phyloP scores from a whole-genome alignment of 2,797 vertebrate genomes.

The Nyctalus aviator region DNA sequence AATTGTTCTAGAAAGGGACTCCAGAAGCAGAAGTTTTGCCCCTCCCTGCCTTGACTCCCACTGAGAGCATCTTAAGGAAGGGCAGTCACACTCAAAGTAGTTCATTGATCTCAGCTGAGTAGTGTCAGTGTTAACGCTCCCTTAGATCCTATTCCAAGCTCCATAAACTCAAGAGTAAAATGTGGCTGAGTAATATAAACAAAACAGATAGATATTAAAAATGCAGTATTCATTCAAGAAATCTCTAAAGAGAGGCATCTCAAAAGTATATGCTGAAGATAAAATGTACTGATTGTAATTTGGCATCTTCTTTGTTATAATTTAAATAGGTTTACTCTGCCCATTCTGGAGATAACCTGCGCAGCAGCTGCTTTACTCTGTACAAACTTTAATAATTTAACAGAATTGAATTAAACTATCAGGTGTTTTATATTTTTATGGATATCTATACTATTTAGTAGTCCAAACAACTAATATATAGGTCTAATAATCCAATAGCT shows the following conservation, averaged over 20 bases:
- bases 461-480: not conserved
- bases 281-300: not conserved
- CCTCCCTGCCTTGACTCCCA: not conserved
- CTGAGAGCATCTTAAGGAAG: not conserved
- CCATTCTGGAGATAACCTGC: not conserved
- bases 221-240: constrained; percentile 8
- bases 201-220: constrained; percentile 17
- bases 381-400: not conserved
- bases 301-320: not conserved
- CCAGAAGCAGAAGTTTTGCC: not conserved
- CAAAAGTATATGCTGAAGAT: not conserved
- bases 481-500: not conserved
- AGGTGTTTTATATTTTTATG: not conserved
- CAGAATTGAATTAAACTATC: not conserved
- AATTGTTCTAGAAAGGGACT: not conserved
- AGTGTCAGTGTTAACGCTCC: too few relatives aligned
- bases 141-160: not conserved
- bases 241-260: not conserved
- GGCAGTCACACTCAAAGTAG: fast-evolving
- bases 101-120: not conserved
- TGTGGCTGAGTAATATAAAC: not conserved
- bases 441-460: not conserved
- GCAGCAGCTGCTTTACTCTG: not conserved
- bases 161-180: too few relatives aligned
- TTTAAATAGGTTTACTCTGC: not conserved